Conservation (phyloP, 2,888 invertebrate genomes). For the Nudaria mundana region DNA sequence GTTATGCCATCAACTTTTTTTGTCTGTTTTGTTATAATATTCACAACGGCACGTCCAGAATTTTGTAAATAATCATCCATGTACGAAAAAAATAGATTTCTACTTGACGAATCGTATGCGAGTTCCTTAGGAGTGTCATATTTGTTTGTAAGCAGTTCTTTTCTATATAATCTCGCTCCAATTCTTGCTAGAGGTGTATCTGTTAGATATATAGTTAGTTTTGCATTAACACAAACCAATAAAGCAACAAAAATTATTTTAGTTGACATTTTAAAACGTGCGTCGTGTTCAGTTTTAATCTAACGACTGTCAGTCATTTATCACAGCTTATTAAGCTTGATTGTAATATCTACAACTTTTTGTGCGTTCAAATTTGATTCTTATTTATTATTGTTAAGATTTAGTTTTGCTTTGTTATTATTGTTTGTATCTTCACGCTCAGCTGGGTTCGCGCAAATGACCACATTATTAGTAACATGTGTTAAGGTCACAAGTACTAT, state of each 20-base stretch:
- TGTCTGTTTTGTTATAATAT: slow-evolving; percentile 56
- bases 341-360: slow-evolving; percentile 24
- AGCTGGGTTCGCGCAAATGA: slow-evolving; percentile 41
- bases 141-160: slow-evolving; percentile 53
- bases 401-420: slow-evolving; percentile 9
- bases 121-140: slow-evolving; percentile 59
- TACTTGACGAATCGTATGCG: slow-evolving; percentile 62
- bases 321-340: slow-evolving; percentile 42
- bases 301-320: slow-evolving; percentile 47
- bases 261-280: slow-evolving; percentile 40
- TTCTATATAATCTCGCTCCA: slow-evolving; percentile 59
- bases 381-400: slow-evolving; percentile 26
- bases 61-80: slow-evolving; percentile 66
- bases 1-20: slow-evolving; percentile 57
- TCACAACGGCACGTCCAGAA: slow-evolving; percentile 62
- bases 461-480: slow-evolving; percentile 49
- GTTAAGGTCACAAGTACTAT: slow-evolving; percentile 41
- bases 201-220: slow-evolving; percentile 48
- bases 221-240: slow-evolving; percentile 45
- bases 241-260: slow-evolving; percentile 29
- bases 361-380: slow-evolving; percentile 29
- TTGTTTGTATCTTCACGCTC: slow-evolving; percentile 29
- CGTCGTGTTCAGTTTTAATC: slow-evolving; percentile 32
- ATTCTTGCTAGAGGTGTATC: slow-evolving; percentile 58
- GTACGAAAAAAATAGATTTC: slow-evolving; percentile 69